Evolutionary conservation across 1,140 invertebrate genomes (phyloP), one percentile per base, ranked within the genome.

Genomic region (Lasioglossum baleicum): DNA sequence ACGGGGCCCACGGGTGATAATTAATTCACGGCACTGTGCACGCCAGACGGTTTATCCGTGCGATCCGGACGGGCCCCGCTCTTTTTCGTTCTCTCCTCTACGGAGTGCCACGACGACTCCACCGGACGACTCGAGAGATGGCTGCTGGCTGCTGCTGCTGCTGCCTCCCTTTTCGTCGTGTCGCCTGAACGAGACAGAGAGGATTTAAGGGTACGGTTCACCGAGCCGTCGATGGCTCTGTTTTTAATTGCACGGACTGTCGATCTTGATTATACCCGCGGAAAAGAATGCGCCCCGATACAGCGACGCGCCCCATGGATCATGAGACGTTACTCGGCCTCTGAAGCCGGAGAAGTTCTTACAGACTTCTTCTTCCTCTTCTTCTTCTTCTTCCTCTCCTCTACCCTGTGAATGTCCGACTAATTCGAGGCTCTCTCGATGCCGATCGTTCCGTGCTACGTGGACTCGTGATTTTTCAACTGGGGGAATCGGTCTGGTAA

Each of bases 11-110:
- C 73, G 82, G 83, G 85, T 86, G 85, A 88, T 90, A 90, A 90
- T 90, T 89, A 89, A 89, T 89, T 90, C 88, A 85, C 80, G 67
- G 83, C 82, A 68, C 75, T 79, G 80, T 77, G 81, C 80, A 80
- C 75, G 81, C 84, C 61, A 72, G 64, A 79, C 83, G 68, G 68
- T 82, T 86, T 82, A 84, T 82, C 80, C 84, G 75, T 22, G 42
- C 75, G 83, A 86, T 84, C 83, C 83, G 75, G 65, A 79, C 67
- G 61, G 66, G 67, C 68, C 17, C 20, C 26, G 71, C 72, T 75
- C 80, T 74, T 80, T 79, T 78, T 75, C 68, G 53, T 67, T 74
- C 75, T 53, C 13, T 53, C 26, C 58, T 15, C 44, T 58, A 5
- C 35, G 35, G 35, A 35, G 35, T 35, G 35, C 35, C 35, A 56